phyloP scores from a whole-genome alignment of 2,888 invertebrate species.

The Linhomoeus sp. region DNA sequence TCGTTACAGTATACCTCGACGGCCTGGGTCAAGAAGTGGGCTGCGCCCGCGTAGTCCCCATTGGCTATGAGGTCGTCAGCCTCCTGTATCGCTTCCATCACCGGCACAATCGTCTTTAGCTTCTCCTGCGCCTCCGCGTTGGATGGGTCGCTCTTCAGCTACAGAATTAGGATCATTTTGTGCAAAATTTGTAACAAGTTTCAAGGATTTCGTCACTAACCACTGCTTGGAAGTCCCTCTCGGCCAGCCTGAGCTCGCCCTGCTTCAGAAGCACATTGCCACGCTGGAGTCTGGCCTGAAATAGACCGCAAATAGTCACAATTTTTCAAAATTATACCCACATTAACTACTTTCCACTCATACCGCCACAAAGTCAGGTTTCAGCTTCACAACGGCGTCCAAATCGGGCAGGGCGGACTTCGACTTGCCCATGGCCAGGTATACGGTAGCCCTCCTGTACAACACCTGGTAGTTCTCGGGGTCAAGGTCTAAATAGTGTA shows the following conservation, averaged over 20 bases:
- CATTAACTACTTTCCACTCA: constrained; percentile 28
- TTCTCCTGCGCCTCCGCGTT: constrained; percentile 55
- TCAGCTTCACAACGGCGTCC: constrained; percentile 69
- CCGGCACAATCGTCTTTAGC: constrained; percentile 44
- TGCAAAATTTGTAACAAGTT: too few species aligned
- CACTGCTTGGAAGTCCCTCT: constrained; percentile 50
- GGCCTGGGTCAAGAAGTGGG: constrained; percentile 39
- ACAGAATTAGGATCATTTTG: constrained; percentile 8
- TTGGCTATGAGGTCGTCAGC: constrained; percentile 44
- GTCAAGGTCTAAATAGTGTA: constrained; percentile 57
- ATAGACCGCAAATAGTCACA: constrained; percentile 8
- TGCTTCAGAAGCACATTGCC: constrained; percentile 68
- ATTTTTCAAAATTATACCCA: background rate
- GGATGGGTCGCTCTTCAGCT: constrained; percentile 50
- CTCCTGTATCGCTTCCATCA: constrained; percentile 43
- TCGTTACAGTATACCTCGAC: constrained; percentile 15
- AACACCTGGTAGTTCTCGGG: constrained; percentile 84
- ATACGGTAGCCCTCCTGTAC: constrained; percentile 84
- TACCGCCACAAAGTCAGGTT: constrained; percentile 80
- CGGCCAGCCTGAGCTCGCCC: constrained; percentile 60
- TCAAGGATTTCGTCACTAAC: too few species aligned
- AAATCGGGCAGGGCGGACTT: constrained; percentile 85
- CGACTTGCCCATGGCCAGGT: constrained; percentile 80
- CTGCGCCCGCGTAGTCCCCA: constrained; percentile 42
- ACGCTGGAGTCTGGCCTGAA: constrained; percentile 48